These are phyloP conservation scores for Pluvialis apricaria DNA, from an alignment of 2,113 vertebrate genomes.

Conservation along the genomic window DNA sequence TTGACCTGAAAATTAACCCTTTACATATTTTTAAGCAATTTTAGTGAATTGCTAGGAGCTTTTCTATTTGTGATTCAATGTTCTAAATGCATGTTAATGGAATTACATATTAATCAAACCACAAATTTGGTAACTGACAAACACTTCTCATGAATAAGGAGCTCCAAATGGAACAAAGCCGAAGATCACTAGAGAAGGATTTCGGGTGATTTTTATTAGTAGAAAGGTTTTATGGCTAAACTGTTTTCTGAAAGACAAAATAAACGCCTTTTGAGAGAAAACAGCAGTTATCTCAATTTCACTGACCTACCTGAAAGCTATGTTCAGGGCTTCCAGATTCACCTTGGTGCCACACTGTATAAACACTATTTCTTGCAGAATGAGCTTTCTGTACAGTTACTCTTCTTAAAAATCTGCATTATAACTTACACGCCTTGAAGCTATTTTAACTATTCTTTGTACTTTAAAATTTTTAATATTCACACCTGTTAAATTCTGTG, in stretches of 20 bases:
- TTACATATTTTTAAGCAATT: neutral
- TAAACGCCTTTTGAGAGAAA: neutral
- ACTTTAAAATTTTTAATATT: constrained; percentile 21
- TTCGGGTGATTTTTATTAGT: neutral
- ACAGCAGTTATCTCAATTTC: neutral
- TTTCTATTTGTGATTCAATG: neutral
- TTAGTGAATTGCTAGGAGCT: neutral
- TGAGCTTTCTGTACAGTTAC: neutral
- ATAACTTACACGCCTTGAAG: neutral
- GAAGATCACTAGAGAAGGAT: rapidly evolving
- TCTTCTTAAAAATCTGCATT: neutral
- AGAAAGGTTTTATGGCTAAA: neutral
- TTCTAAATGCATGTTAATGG: neutral
- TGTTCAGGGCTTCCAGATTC: neutral
- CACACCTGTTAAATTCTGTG: neutral
- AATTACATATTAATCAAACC: neutral
- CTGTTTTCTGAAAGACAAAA: neutral
- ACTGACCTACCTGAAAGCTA: neutral
- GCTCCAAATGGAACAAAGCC: neutral
- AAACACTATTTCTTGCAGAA: neutral
- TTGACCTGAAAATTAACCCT: constrained; percentile 45
- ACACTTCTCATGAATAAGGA: neutral
- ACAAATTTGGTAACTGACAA: neutral
- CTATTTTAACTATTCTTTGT: constrained; percentile 14
- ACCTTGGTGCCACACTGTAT: neutral